Evolutionary conservation across 2,797 vertebrate genomes (phyloP).

Genomic region (Rhincodon typus): DNA sequence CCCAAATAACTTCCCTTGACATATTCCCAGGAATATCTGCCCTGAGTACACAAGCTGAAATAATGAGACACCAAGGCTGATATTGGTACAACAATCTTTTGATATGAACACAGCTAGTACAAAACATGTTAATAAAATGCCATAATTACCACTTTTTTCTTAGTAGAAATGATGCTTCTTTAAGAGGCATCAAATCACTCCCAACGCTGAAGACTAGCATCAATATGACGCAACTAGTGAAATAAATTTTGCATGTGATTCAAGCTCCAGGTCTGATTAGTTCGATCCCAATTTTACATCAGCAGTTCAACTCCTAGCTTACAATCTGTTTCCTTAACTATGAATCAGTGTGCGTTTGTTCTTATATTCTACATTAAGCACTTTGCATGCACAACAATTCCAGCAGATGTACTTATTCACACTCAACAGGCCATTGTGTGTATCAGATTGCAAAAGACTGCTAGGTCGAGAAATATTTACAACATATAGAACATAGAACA

Average conservation of each 20-base stretch:
- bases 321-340: not conserved
- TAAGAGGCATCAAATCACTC: not conserved
- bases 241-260: not conserved
- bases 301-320: not conserved
- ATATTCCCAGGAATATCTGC: too few species aligned
- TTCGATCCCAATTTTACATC: not conserved
- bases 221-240: not conserved
- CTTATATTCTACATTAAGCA: not conserved
- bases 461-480: not conserved
- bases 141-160: not conserved
- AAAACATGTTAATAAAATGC: not conserved
- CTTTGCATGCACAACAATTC: not conserved
- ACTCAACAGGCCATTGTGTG: not conserved
- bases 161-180: not conserved
- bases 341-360: not conserved
- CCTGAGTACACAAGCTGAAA: not conserved
- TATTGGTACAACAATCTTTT: not conserved
- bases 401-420: not conserved
- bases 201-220: not conserved
- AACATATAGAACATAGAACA: not conserved
- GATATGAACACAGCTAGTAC: not conserved
- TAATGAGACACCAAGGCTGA: not conserved
- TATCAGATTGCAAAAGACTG: not conserved
- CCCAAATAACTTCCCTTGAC: too few species aligned
- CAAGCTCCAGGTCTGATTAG: not conserved